A percentile compares a stretch with the other conserved stretches of the same genome.
Evolutionary conservation across 2,113 vertebrate species (phyloP).

Genomic region (Sphyrna mokarran): DNA sequence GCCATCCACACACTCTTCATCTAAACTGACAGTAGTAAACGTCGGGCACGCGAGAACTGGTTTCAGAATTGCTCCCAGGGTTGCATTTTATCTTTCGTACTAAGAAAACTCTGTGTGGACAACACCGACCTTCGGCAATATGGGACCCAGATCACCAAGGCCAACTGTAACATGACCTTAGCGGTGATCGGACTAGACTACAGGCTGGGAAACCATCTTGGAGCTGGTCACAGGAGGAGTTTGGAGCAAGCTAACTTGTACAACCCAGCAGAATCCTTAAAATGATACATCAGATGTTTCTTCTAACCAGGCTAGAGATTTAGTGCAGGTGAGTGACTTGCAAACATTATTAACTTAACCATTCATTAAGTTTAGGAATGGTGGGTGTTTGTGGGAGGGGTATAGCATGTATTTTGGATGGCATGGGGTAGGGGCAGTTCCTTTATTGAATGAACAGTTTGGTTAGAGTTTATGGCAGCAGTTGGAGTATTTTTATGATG

Average conservation of each 20-base stretch:
- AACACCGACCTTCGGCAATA: neutral
- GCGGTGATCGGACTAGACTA: neutral
- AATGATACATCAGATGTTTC: neutral
- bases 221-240: neutral
- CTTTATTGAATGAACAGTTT: neutral
- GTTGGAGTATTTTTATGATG: neutral
- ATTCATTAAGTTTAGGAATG: neutral
- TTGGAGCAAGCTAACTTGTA: neutral
- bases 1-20: neutral
- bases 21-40: slow-evolving; percentile 1
- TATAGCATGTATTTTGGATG: neutral
- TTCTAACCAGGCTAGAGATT: neutral
- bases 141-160: neutral
- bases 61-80: neutral
- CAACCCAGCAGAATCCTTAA: neutral
- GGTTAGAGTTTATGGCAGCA: neutral
- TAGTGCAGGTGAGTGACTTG: neutral
- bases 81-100: neutral
- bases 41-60: neutral
- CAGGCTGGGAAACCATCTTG: neutral
- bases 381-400: neutral
- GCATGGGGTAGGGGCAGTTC: neutral
- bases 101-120: neutral
- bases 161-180: neutral
- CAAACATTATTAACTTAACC: neutral